These are phyloP conservation scores for Percopsis transmontana DNA, from an alignment of 2,113 vertebrate genomes.

Conservation along the genomic window DNA sequence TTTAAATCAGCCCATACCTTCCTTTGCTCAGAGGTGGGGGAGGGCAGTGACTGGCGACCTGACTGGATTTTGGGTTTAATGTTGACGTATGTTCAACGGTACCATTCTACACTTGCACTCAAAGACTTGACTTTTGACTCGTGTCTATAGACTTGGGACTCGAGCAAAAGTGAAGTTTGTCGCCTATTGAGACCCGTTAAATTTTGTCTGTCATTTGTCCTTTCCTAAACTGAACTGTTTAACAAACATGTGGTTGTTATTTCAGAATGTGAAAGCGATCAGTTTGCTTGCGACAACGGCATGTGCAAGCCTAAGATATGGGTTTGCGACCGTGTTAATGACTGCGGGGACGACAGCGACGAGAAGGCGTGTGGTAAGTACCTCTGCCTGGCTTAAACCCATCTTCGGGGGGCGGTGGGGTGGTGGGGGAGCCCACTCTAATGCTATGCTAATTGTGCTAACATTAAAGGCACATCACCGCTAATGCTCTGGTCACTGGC, in stretches of 20 bases:
- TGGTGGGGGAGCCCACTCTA: slow-evolving; percentile 24
- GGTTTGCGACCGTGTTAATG: slow-evolving; percentile 75
- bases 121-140: too few relatives aligned
- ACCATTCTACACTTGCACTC: too few relatives aligned
- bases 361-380: slow-evolving; percentile 76
- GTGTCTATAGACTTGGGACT: too few relatives aligned
- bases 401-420: slow-evolving; percentile 3
- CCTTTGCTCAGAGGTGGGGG: too few relatives aligned
- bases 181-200: too few relatives aligned
- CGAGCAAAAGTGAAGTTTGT: not conserved
- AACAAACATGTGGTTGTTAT: slow-evolving; percentile 1
- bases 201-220: not conserved
- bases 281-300: slow-evolving; percentile 74
- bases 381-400: not conserved
- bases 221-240: not conserved
- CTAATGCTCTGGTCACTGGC: slow-evolving; percentile 50
- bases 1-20: too few relatives aligned
- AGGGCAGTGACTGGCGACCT: too few relatives aligned
- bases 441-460: slow-evolving; percentile 47
- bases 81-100: too few relatives aligned
- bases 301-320: slow-evolving; percentile 76
- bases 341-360: slow-evolving; percentile 80
- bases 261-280: slow-evolving; percentile 68
- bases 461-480: slow-evolving; percentile 50
- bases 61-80: too few relatives aligned